Percentiles rank a stretch among this genome's conserved stretches.
Evolutionary conservation across 2,888 invertebrate genomes (phyloP).

Genomic region (Hydrotaea diabolus): DNA sequence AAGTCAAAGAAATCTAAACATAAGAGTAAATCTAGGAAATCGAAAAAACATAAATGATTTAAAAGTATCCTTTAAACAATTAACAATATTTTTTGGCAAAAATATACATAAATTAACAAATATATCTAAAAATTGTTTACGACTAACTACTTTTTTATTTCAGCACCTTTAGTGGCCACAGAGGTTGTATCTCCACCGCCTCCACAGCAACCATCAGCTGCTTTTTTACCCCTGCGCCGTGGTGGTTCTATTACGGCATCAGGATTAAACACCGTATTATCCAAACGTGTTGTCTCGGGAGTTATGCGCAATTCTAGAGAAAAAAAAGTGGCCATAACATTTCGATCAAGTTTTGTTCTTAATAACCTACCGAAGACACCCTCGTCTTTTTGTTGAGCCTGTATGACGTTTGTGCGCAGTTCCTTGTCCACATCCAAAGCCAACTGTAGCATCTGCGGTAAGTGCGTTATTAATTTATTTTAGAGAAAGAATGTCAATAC

Average conservation of each 20-base stretch:
- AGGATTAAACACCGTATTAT: slow-evolving; percentile 85
- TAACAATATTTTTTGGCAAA: slow-evolving; percentile 26
- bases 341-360: not conserved
- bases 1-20: slow-evolving; percentile 68
- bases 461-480: not conserved
- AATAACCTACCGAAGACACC: slow-evolving; percentile 84
- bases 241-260: slow-evolving; percentile 80
- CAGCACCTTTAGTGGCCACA: slow-evolving; percentile 16
- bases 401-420: slow-evolving; percentile 87
- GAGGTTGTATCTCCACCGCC: slow-evolving; percentile 53
- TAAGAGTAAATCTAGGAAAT: slow-evolving; percentile 70
- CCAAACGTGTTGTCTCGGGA: slow-evolving; percentile 78
- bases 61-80: not conserved
- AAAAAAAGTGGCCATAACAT: not conserved
- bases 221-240: slow-evolving; percentile 60
- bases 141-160: slow-evolving; percentile 67
- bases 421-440: slow-evolving; percentile 87
- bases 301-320: slow-evolving; percentile 75
- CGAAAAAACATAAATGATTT: slow-evolving; percentile 68
- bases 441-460: slow-evolving; percentile 84
- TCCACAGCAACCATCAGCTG: slow-evolving; percentile 65
- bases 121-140: not conserved
- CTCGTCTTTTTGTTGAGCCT: slow-evolving; percentile 86
- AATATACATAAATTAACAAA: slow-evolving; percentile 31
- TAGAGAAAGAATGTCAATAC: not conserved